Percentiles rank a stretch among this genome's conserved stretches.
Conservation (phyloP, 2,797 vertebrate genomes). For the Nyctibius grandis region DNA sequence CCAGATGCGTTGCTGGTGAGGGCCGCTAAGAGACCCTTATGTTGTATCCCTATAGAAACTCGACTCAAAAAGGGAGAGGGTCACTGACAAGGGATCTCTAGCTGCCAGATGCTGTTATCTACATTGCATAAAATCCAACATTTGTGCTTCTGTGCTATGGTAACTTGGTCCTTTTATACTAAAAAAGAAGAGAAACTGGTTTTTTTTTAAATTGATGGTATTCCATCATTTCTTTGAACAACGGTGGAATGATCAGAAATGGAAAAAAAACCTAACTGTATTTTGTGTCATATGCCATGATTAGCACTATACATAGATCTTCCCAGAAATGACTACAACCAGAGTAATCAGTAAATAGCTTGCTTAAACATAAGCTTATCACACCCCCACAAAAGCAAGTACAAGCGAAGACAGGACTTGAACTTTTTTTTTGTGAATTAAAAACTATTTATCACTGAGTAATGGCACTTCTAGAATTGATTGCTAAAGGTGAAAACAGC, state of each 20-base stretch:
- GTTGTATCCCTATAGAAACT: background rate
- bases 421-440: background rate
- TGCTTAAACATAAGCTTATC: background rate
- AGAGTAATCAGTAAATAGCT: background rate
- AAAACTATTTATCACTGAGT: background rate
- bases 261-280: background rate
- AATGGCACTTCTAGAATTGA: background rate
- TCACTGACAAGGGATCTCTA: background rate
- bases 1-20: background rate
- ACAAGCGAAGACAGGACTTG: background rate
- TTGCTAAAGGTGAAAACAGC: background rate
- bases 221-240: background rate
- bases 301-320: background rate
- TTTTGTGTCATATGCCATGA: background rate
- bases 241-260: background rate
- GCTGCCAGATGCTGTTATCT: background rate
- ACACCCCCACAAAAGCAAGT: background rate
- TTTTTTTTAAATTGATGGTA: background rate
- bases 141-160: slow-evolving; percentile 42
- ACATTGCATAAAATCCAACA: background rate
- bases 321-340: background rate
- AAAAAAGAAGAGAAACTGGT: background rate
- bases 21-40: background rate
- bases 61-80: background rate
- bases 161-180: slow-evolving; percentile 24